A percentile compares a stretch with the other conserved stretches of the same genome.
These are phyloP conservation scores for Progne subis DNA, from an alignment of 2,113 vertebrate genomes.

Conservation along the genomic window DNA sequence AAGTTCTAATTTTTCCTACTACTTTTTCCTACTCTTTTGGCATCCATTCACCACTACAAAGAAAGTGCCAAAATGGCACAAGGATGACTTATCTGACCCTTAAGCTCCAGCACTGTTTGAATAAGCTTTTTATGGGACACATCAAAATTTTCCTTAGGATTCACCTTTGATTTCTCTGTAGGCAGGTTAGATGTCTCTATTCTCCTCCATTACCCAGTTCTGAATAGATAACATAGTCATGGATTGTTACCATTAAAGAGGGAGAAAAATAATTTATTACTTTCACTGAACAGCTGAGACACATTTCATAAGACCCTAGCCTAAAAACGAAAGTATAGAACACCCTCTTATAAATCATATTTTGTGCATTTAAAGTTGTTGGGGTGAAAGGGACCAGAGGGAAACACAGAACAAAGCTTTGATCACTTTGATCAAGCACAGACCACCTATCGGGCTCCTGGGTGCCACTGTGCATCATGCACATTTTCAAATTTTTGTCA, in stretches of 20 bases:
- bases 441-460: slow-evolving; percentile 75
- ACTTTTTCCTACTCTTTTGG: background rate
- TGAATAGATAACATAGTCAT: background rate
- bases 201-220: background rate
- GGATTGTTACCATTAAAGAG: background rate
- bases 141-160: background rate
- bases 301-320: background rate
- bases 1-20: background rate
- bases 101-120: background rate
- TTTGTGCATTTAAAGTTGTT: slow-evolving; percentile 60
- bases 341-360: slow-evolving; percentile 61
- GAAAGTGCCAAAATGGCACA: background rate
- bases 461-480: slow-evolving; percentile 74
- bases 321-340: background rate
- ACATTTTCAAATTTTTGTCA: slow-evolving; percentile 76
- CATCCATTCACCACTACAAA: background rate
- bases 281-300: background rate
- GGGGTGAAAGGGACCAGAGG: slow-evolving; percentile 15
- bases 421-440: slow-evolving; percentile 82
- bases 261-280: background rate
- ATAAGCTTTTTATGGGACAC: background rate
- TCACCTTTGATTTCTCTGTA: background rate
- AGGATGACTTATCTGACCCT: background rate
- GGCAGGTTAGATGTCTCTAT: background rate
- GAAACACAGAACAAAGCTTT: slow-evolving; percentile 64